These are phyloP conservation scores for Oncorhynchus mykiss DNA, from an alignment of 2,113 vertebrate species.

Conservation along the genomic window DNA sequence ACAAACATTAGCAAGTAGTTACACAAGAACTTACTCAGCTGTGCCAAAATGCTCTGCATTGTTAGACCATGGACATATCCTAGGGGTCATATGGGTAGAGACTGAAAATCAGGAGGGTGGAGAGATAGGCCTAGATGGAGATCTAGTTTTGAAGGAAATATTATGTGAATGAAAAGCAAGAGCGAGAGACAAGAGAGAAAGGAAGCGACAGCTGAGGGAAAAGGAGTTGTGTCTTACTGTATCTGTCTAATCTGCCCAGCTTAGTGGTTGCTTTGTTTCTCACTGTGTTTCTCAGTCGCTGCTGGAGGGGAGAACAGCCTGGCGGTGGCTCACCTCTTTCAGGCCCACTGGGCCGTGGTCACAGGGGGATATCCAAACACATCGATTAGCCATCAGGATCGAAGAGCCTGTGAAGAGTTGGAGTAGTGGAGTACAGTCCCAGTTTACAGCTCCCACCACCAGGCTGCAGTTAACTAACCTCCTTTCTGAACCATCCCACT, in stretches of 20 bases:
- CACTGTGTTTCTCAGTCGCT: not conserved
- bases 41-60: too few species aligned
- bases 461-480: not conserved
- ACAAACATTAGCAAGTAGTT: too few species aligned
- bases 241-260: constrained; percentile 51
- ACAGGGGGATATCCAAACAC: constrained; percentile 54
- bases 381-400: constrained; percentile 51
- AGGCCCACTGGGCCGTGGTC: constrained; percentile 33
- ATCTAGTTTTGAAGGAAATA: constrained; percentile 5
- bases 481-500: constrained; percentile 3
- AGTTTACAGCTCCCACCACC: not conserved
- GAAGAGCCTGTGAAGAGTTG: not conserved
- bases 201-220: constrained; percentile 60
- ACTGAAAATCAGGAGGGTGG: too few species aligned
- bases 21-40: too few species aligned
- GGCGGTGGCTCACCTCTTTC: constrained; percentile 29
- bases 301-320: constrained; percentile 31
- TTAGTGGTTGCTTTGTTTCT: constrained; percentile 49
- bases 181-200: not conserved
- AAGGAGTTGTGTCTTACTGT: constrained; percentile 55
- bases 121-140: constrained; percentile 11
- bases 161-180: constrained; percentile 12
- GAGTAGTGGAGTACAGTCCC: not conserved
- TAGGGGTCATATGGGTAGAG: too few species aligned
- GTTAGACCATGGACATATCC: too few species aligned